Evolutionary conservation across 2,888 invertebrate species (phyloP).

Genomic region (Lissocephala sabroskyi): DNA sequence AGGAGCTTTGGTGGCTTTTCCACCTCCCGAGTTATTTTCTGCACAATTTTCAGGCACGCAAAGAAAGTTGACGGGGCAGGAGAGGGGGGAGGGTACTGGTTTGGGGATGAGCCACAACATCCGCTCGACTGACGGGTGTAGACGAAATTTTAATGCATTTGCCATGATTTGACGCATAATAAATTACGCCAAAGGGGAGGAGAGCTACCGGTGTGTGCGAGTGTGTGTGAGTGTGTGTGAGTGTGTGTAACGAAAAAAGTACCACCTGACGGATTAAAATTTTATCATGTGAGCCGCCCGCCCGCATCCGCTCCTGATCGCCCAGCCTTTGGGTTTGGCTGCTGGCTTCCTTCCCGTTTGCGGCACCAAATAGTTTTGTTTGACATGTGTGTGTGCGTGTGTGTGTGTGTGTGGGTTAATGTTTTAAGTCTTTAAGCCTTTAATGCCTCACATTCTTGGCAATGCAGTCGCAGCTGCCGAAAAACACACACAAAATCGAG

Average conservation of each 20-base stretch:
- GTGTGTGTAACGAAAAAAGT: conserved; percentile 23
- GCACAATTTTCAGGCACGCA: conserved; percentile 35
- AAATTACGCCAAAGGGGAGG: conserved; percentile 30
- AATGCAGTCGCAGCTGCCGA: conserved; percentile 30
- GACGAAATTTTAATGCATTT: conserved; percentile 53
- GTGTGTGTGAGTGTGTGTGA: conserved; percentile 9
- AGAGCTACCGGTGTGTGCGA: conserved; percentile 6
- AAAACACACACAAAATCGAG: too few relatives aligned
- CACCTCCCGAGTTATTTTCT: conserved; percentile 25
- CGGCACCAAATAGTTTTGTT: conserved; percentile 40
- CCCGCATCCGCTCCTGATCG: conserved; percentile 4
- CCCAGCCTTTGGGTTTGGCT: background rate
- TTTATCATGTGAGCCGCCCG: conserved; percentile 36
- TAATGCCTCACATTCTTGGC: conserved; percentile 45
- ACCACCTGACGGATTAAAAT: conserved; percentile 56
- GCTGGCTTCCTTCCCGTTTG: background rate
- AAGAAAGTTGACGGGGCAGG: conserved; percentile 50
- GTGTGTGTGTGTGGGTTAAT: conserved; percentile 34
- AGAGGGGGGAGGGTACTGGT: conserved; percentile 22
- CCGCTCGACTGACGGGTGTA: conserved; percentile 48
- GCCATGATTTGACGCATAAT: conserved; percentile 55
- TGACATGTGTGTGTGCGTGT: conserved; percentile 6
- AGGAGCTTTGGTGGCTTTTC: too few relatives aligned
- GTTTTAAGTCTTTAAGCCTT: conserved; percentile 54
- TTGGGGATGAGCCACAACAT: too few relatives aligned